These are phyloP conservation scores for Salvelinus alpinus DNA, from an alignment of 2,113 vertebrate species.

Conservation along the genomic window DNA sequence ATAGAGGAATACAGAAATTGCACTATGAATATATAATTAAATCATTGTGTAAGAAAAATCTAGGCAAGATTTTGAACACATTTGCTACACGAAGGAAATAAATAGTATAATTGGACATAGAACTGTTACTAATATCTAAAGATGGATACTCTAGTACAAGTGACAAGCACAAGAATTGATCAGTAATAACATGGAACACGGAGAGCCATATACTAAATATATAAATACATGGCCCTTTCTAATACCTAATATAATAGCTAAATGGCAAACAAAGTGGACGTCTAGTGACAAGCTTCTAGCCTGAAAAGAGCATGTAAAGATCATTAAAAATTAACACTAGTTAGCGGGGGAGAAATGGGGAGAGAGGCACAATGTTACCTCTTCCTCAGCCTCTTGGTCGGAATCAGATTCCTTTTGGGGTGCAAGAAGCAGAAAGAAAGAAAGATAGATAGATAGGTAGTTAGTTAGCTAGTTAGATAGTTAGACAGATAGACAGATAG, in stretches of 20 bases:
- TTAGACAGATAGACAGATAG: conserved; percentile 10
- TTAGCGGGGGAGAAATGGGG: conserved; percentile 34
- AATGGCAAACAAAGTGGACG: not conserved
- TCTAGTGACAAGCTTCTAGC: not conserved
- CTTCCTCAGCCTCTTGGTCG: conserved; percentile 93
- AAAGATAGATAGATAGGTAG: conserved; percentile 43
- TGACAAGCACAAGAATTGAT: not conserved
- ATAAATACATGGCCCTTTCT: not conserved
- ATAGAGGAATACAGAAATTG: conserved; percentile 70
- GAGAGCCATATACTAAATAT: not conserved
- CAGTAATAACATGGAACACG: no score
- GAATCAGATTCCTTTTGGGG: conserved; percentile 96
- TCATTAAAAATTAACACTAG: conserved; percentile 29
- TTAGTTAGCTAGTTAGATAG: conserved; percentile 17
- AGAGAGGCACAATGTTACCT: conserved; percentile 82
- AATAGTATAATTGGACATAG: not conserved
- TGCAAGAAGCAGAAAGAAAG: conserved; percentile 77
- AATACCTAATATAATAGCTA: not conserved
- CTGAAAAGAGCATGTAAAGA: not conserved
- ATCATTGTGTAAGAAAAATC: not conserved
- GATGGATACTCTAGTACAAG: not conserved
- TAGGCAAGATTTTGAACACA: not conserved
- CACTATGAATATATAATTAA: conserved; percentile 27
- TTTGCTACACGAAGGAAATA: not conserved
- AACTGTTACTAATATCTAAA: not conserved